Evolutionary conservation across 2,888 invertebrate species (phyloP).

Genomic region (Scaptomyza parva): DNA sequence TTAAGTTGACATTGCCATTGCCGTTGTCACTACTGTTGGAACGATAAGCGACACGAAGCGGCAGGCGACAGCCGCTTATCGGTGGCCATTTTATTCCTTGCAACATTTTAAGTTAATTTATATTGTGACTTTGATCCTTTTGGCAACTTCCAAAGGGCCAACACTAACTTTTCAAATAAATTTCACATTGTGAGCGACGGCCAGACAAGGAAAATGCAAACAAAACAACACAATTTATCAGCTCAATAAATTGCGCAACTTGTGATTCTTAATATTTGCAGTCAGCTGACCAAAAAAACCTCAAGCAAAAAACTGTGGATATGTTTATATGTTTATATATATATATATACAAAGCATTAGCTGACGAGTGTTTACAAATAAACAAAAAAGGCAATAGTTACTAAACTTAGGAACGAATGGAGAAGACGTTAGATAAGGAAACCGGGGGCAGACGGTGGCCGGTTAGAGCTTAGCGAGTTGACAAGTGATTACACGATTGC

Average conservation of each 20-base stretch:
- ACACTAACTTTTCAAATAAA: constrained; percentile 72
- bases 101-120: constrained; percentile 70
- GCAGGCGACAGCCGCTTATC: constrained; percentile 56
- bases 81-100: constrained; percentile 42
- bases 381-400: constrained; percentile 38
- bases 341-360: constrained; percentile 51
- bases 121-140: constrained; percentile 68
- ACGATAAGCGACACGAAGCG: constrained; percentile 57
- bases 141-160: constrained; percentile 6
- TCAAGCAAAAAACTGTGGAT: constrained; percentile 7
- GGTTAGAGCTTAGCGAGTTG: constrained; percentile 66
- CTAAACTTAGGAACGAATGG: background rate
- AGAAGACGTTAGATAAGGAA: background rate
- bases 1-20: no score
- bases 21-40: no score
- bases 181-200: constrained; percentile 64
- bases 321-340: constrained; percentile 20
- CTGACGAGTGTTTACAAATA: constrained; percentile 75
- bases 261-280: constrained; percentile 71
- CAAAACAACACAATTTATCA: constrained; percentile 58
- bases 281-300: constrained; percentile 37
- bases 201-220: constrained; percentile 12
- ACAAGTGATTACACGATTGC: constrained; percentile 77
- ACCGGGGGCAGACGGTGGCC: constrained; percentile 14
- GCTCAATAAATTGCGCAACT: constrained; percentile 71